Conservation (phyloP, 2,797 vertebrate species). For the Prunella strophiata region DNA sequence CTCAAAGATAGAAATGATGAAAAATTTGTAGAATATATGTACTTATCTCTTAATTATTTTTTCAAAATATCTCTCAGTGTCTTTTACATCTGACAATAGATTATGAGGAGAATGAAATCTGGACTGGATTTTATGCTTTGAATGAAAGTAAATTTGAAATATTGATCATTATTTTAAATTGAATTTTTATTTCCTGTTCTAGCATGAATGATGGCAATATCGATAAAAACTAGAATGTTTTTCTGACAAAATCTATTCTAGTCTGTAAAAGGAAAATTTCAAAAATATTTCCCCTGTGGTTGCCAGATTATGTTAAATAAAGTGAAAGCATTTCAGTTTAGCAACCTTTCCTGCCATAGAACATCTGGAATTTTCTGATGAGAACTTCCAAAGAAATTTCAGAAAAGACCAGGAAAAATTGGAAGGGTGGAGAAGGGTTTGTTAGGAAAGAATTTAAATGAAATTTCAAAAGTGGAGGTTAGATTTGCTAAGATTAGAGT, state of each 20-base stretch:
- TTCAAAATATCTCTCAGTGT: neutral
- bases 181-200: neutral
- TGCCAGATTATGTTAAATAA: neutral
- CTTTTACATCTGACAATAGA: neutral
- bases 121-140: neutral
- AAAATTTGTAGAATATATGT: neutral
- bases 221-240: neutral
- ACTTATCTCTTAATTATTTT: neutral
- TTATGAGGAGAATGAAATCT: neutral
- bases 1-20: neutral
- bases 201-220: neutral
- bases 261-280: neutral
- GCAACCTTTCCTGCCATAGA: neutral
- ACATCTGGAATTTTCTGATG: neutral
- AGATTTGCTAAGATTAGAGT: neutral
- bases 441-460: neutral
- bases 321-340: neutral
- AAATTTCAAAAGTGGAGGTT: neutral
- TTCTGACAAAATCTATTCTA: neutral
- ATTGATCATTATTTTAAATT: neutral
- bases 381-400: neutral
- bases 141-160: neutral
- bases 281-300: neutral
- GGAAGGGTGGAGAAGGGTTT: neutral
- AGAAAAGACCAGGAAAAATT: neutral